Evolutionary conservation across 1,140 invertebrate species (phyloP), one percentile per base, ranked within the genome.

Genomic region (Zelostemma sp.): DNA sequence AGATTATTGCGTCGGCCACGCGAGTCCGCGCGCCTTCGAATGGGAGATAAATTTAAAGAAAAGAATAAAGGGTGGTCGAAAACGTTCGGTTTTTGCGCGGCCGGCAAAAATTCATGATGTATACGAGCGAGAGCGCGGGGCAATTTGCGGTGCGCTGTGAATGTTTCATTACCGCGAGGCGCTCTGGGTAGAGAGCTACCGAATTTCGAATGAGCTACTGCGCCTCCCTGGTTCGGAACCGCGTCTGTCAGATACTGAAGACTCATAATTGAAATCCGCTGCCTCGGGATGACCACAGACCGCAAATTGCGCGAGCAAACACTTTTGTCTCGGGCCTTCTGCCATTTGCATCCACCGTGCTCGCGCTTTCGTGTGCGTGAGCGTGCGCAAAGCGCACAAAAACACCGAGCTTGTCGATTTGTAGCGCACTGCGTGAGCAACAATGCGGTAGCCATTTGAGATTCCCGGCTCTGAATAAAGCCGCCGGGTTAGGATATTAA

Each of bases 201-300:
- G 83, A 84, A 85, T 85, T 85, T 83, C 78, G 80, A 83, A 85
- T 83, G 81, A 84, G 82, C 81, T 83, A 80, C 81, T 72, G 72
- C 56, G 59, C 1, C 40, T 35, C 18, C 60, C 60, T 71, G 65
- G 55, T 61, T 70, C 59, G 65, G 50, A 64, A 59, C 66, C 58
- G 58, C 60, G 67, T 68, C 75, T 73, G 74, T 76, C 78, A 73
- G 74, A 67, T 67, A 69, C 71, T 72, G 73, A 79, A 77, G 76
- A 79, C 75, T 80, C 78, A 73, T 84, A 83, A 85, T 85, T 85
- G 82, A 85, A 85, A 85, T 84, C 73, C 70, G 74, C 76, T 75
- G 75, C 78, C 75, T 69, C 71, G 60, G 75, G 79, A 78, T 73
- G 60, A 63, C 63, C 74, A 25, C 73, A 64, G 72, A 83, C 82